Evolutionary conservation across 2,113 vertebrate genomes (phyloP).

Genomic region (Rhinopomastus cyanomelas): DNA sequence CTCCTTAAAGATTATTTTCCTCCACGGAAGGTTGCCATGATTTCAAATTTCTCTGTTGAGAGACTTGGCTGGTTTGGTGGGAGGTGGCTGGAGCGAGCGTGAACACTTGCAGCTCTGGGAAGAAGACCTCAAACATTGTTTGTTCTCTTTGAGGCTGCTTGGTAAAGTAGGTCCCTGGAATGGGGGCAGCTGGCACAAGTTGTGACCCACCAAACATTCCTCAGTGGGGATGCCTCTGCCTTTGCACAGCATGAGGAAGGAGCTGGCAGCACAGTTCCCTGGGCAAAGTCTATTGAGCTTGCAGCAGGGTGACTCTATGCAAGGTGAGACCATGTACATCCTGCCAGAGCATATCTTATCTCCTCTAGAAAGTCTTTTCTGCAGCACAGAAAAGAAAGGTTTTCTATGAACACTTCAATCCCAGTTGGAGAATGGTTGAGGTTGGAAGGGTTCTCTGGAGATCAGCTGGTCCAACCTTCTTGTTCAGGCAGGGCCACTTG

Average conservation of each 20-base stretch:
- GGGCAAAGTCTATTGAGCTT: not conserved
- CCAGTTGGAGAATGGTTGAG: not conserved
- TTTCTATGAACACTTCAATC: not conserved
- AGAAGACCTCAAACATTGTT: not conserved
- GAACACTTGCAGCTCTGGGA: conserved; percentile 37
- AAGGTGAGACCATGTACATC: not conserved
- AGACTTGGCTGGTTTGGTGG: conserved; percentile 42
- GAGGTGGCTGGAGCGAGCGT: conserved; percentile 6
- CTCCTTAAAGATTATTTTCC: conserved; percentile 54
- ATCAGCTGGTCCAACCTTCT: not conserved
- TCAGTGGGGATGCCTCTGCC: not conserved
- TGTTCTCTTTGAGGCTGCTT: conserved; percentile 53
- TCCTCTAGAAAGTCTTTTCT: not conserved
- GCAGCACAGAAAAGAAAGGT: not conserved
- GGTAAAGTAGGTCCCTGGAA: conserved; percentile 31
- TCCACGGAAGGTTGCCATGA: conserved; percentile 60
- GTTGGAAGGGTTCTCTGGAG: not conserved
- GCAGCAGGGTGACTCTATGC: too few species aligned
- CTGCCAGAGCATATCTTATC: not conserved
- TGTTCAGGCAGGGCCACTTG: not conserved
- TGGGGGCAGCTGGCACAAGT: conserved; percentile 50
- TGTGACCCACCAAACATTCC: not conserved
- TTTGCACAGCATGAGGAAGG: not conserved
- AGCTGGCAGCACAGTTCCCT: not conserved
- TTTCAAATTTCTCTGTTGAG: conserved; percentile 68